phyloP scores from a whole-genome alignment of 2,888 invertebrate genomes.

The Chloroclystis v-ata region DNA sequence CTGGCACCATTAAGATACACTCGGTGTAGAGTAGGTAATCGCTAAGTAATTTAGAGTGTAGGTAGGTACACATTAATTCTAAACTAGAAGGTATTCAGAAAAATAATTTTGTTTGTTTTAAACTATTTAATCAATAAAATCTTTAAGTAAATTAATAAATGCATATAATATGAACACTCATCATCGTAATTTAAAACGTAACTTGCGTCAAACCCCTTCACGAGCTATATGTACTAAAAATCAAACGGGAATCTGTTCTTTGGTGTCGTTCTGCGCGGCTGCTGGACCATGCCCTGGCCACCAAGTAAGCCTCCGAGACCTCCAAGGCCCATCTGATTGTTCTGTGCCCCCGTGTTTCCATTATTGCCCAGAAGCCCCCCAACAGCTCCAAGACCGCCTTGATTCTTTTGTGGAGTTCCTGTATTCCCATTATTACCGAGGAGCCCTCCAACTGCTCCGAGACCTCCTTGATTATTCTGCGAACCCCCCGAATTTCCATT shows the following conservation, averaged over 20 bases:
- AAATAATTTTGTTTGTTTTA: too few relatives aligned
- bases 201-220: too few relatives aligned
- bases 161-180: too few relatives aligned
- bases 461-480: slow-evolving; percentile 3
- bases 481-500: not conserved
- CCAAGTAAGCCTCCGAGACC: not conserved
- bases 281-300: slow-evolving; percentile 1
- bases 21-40: too few relatives aligned
- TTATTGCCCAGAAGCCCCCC: not conserved
- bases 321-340: not conserved
- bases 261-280: slow-evolving; percentile 19
- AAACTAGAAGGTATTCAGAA: too few relatives aligned
- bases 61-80: too few relatives aligned
- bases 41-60: too few relatives aligned
- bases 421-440: slow-evolving; percentile 4
- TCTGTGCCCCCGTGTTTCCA: not conserved
- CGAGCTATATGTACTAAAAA: slow-evolving; percentile 18
- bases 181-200: too few relatives aligned
- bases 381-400: not conserved
- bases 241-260: slow-evolving; percentile 32
- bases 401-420: not conserved
- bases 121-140: too few relatives aligned
- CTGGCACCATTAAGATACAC: too few relatives aligned
- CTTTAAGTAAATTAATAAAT: too few relatives aligned
- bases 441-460: slow-evolving; percentile 13